phyloP scores from a whole-genome alignment of 2,797 vertebrate species.

The Spheniscus humboldti region DNA sequence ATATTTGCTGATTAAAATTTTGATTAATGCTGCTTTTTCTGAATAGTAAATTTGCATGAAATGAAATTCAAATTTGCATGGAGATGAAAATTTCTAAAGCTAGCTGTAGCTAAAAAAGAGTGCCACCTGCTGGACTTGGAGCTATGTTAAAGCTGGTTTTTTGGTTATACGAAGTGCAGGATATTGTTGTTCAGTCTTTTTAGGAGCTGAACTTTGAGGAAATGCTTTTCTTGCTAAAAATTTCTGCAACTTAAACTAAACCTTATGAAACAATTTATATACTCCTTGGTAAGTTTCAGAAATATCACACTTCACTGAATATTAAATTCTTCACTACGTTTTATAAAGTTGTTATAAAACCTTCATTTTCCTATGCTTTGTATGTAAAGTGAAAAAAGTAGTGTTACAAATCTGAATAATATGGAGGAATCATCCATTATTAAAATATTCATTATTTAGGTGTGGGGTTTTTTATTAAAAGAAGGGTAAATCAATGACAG shows the following conservation, averaged over 20 bases:
- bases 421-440: neutral
- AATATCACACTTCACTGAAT: neutral
- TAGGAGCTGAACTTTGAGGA: neutral
- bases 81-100: neutral
- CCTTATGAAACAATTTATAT: neutral
- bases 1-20: neutral
- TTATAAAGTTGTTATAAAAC: neutral
- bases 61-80: neutral
- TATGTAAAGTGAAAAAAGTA: neutral
- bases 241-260: neutral
- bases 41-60: neutral
- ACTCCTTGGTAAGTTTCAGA: neutral
- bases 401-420: neutral
- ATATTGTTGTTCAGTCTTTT: neutral
- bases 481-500: neutral
- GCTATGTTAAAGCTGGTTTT: neutral
- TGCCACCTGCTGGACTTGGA: slow-evolving; percentile 28
- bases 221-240: neutral
- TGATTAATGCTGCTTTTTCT: neutral
- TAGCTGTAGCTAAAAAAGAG: neutral
- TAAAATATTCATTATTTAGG: neutral
- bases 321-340: neutral
- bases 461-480: neutral
- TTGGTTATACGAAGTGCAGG: neutral
- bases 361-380: neutral